Conservation (phyloP, 2,888 invertebrate species). For the Apodemia duryi region DNA sequence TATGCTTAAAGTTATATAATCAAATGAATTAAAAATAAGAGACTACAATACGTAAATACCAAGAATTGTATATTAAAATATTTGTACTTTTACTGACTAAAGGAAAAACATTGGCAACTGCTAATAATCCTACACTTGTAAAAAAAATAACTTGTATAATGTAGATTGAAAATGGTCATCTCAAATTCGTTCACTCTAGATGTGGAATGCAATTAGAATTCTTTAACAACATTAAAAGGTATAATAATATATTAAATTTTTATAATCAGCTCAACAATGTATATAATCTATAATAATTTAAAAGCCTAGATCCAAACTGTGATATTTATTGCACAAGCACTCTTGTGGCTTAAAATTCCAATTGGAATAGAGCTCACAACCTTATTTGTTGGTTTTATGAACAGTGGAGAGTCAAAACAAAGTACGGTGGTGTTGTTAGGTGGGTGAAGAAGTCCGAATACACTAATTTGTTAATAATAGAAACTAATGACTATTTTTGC, state of each 20-base stretch:
- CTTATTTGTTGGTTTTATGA: slow-evolving; percentile 66
- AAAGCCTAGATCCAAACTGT: slow-evolving; percentile 81
- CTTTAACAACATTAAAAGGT: slow-evolving; percentile 81
- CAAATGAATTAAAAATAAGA: slow-evolving; percentile 74
- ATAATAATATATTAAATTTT: slow-evolving; percentile 82
- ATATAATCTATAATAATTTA: slow-evolving; percentile 82
- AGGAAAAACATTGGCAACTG: slow-evolving; percentile 81
- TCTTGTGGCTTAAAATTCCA: slow-evolving; percentile 78
- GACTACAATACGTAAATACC: slow-evolving; percentile 79
- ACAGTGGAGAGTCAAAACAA: slow-evolving; percentile 55
- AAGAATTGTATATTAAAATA: slow-evolving; percentile 83
- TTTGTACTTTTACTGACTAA: slow-evolving; percentile 92
- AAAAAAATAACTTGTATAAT: slow-evolving; percentile 78
- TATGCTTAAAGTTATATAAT: slow-evolving; percentile 77
- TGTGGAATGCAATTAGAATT: slow-evolving; percentile 81
- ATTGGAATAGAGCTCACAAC: slow-evolving; percentile 79
- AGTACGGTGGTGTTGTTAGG: slow-evolving; percentile 42
- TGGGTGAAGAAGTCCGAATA: slow-evolving; percentile 44
- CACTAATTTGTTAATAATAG: slow-evolving; percentile 8
- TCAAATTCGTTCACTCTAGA: slow-evolving; percentile 79
- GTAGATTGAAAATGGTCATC: slow-evolving; percentile 78
- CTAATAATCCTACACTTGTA: slow-evolving; percentile 78
- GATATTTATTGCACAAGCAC: slow-evolving; percentile 81
- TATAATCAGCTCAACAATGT: slow-evolving; percentile 82
- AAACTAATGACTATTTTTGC: slow-evolving; percentile 32